Percentiles rank a stretch among this genome's conserved stretches.
Evolutionary conservation across 2,797 vertebrate genomes (phyloP).

Genomic region (Botia almorhae): DNA sequence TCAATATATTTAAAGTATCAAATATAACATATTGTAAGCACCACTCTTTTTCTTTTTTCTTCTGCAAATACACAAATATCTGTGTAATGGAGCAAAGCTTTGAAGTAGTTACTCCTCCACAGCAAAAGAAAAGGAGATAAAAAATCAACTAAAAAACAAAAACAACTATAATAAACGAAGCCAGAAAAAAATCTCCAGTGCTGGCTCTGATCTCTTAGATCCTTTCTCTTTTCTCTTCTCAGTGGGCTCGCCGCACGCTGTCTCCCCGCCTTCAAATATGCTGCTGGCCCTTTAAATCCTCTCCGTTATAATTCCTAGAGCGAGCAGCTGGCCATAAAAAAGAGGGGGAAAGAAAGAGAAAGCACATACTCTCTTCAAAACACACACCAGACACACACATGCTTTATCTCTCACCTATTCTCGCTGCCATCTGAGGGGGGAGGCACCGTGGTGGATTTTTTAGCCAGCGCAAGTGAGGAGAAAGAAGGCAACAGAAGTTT

Average conservation of each 20-base stretch:
- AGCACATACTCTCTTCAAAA: slow-evolving; percentile 52
- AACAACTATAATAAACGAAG: slow-evolving; percentile 30
- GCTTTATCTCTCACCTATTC: slow-evolving; percentile 51
- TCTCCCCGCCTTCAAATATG: slow-evolving; percentile 59
- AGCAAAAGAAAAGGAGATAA: background rate
- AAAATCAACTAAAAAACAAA: background rate
- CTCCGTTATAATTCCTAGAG: slow-evolving; percentile 62
- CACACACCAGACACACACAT: slow-evolving; percentile 55
- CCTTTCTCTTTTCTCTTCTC: slow-evolving; percentile 24
- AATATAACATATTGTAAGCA: background rate
- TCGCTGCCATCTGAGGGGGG: slow-evolving; percentile 57
- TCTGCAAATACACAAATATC: background rate
- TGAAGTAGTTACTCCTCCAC: slow-evolving; percentile 1
- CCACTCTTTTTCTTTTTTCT: background rate
- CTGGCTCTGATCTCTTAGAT: slow-evolving; percentile 33
- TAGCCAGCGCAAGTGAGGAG: slow-evolving; percentile 67
- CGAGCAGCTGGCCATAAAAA: slow-evolving; percentile 63
- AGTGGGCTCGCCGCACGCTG: slow-evolving; percentile 19
- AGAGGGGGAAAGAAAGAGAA: slow-evolving; percentile 53
- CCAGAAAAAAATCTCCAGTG: slow-evolving; percentile 25
- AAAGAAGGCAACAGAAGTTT: slow-evolving; percentile 77
- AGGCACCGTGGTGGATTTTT: slow-evolving; percentile 68
- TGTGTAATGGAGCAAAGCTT: background rate
- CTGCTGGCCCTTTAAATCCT: slow-evolving; percentile 72
- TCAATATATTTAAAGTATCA: background rate